Evolutionary conservation across 2,113 vertebrate species (phyloP), one percentile per base, ranked within the genome.

Genomic region (Pica pica): DNA sequence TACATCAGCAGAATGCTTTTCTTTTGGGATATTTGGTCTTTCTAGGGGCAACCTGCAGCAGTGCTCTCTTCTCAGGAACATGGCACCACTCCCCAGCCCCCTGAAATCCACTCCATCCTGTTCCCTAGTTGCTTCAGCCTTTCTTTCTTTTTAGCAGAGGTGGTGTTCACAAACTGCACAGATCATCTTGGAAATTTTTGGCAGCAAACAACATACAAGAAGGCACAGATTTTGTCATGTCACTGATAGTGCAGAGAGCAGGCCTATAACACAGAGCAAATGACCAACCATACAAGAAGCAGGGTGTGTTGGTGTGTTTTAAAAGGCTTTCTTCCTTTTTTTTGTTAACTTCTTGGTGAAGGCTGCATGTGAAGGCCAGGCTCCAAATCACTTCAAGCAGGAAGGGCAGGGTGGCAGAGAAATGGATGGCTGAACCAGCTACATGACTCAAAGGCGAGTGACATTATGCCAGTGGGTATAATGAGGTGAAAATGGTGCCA

Each of bases 251-350:
- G 13, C 47, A 76, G 52, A 30, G 8, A 70, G 16, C 41, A 16
- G 23, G 26, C 60, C 77, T 65, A 6, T 64, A 81, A 50, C 56
- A 63, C 41, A 50, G 64, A 52, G 23, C 35, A 52, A 92, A 47
- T 31, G n/a, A 41, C 30, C 0, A 0, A 41, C 19, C 1, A 0
- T 55, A 42, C 52, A 20, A 71, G 28, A 69, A 67, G 42, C 9
- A 88, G 42, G 28, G 50, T 70, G 31, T 31, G 26, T 39, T 39
- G 27, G 5, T 49, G 64, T 80, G 24, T 35, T 87, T 77, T 83
- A 60, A 68, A 67, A 67, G 16, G 14, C 18, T 77, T 88, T 50
- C 41, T 57, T 88, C 49, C 21, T 46, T 77, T 86, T 86, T 77
- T 52, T 30, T 69, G 37, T 82, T 65, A 74, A 79, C 39, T 74